Base-by-base conservation (phyloP, 2,797 vertebrate species). In the Chloroceryle inda region DNA sequence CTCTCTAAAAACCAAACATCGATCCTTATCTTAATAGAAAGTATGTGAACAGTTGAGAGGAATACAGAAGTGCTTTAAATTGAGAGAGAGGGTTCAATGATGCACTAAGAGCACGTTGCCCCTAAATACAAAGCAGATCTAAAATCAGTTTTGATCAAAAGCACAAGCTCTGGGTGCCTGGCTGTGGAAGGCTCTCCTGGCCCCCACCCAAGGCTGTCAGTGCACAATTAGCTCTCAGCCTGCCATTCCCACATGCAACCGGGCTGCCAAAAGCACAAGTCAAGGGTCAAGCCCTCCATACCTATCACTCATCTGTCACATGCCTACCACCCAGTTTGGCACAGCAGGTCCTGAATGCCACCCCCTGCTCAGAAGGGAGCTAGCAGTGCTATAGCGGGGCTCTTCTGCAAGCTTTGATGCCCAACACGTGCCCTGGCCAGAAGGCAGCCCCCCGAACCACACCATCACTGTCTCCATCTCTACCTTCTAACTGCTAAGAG, bases 21-120 rank as follows among this genome's bases (percentile, higher is more conserved):
- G 47, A 79, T 94, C 55, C 89, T 95, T 94, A 94, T 89, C 93
- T 89, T 85, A 76, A 83, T 91, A 84, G 71, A 84, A 79, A 93
- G 35, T 76, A 80, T 66, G 40, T 5, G 42, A 87, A 63, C 69
- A 67, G 85, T n/a, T 58, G 83, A 85, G n/a, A 95, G 94, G 73
- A 66, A 85, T 63, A 90, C 20, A 38, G 80, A 55, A 91, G 78
- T 82, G 77, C 72, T 88, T 53, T 78, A 94, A 89, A 79, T 78
- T 56, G 62, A 85, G 74, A 85, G 50, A 83, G 68, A 40, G 19
- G 33, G 62, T 58, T 89, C 93, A 84, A 27, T 64, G 94, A 69
- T 64, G 63, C 50, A 50, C 11, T 72, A 47, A 79, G 45, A 92
- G 76, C 45, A 38, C 75, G 91, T 45, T 49, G 61, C 59, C 53